Conservation (phyloP, 1,140 invertebrate species). For the Pogonognathellus flavescens region DNA sequence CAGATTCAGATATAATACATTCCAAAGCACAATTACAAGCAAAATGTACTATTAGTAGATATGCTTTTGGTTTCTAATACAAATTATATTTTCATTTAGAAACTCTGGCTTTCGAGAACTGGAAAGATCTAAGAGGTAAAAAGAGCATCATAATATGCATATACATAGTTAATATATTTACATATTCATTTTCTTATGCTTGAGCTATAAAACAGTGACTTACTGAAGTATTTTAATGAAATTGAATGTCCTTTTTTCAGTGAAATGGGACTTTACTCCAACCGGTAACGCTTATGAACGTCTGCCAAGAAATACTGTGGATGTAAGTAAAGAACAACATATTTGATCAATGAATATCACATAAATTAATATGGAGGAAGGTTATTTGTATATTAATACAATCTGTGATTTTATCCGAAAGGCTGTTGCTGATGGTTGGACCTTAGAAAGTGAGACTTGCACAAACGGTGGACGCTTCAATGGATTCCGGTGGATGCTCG, state of each 20-base stretch:
- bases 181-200: too few species aligned
- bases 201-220: too few species aligned
- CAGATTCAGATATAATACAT: too few species aligned
- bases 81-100: conserved; percentile 1
- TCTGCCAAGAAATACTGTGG: conserved; percentile 2
- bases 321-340: too few species aligned
- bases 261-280: neutral
- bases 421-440: neutral
- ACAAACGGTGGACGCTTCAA: conserved; percentile 54
- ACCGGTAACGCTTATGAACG: neutral
- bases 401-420: too few species aligned
- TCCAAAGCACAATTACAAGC: neutral
- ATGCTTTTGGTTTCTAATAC: neutral
- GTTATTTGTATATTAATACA: too few species aligned
- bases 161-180: too few species aligned
- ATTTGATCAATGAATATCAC: too few species aligned
- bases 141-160: too few species aligned
- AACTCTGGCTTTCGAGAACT: neutral
- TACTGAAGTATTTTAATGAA: too few species aligned
- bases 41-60: neutral
- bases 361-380: too few species aligned
- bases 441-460: conserved; percentile 21
- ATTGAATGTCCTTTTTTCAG: neutral
- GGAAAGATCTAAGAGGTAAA: conserved; percentile 17
- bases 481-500: conserved; percentile 51